Evolutionary conservation across 2,113 vertebrate species (phyloP).

Genomic region (Thalassarche chlororhynchos): DNA sequence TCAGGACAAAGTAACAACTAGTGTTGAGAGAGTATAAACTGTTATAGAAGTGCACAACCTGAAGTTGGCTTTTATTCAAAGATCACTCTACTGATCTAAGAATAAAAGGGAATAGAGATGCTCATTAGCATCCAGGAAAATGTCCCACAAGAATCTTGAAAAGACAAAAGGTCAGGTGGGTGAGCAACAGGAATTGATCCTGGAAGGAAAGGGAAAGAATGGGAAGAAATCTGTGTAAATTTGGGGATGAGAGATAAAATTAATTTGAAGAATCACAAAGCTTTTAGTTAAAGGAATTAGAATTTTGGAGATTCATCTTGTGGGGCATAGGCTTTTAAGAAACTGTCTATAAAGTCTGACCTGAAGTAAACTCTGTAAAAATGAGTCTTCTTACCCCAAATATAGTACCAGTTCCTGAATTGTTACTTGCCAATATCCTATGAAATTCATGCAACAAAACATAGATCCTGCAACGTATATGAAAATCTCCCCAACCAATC

Average conservation of each 20-base stretch:
- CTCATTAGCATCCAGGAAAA: not conserved
- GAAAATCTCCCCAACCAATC: not conserved
- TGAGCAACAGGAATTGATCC: not conserved
- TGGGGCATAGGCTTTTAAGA: not conserved
- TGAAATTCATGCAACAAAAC: not conserved
- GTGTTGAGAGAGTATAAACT: not conserved
- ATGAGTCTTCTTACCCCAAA: not conserved
- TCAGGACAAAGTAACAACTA: not conserved
- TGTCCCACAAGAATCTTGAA: not conserved
- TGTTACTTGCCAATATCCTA: not conserved
- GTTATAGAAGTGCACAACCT: not conserved
- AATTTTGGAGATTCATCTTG: not conserved
- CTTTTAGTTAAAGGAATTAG: not conserved
- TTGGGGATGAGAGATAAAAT: not conserved
- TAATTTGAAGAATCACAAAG: not conserved
- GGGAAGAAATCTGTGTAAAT: not conserved
- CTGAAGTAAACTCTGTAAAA: not conserved
- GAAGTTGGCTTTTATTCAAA: not conserved
- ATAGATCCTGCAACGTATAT: not conserved
- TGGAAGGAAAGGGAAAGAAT: not conserved
- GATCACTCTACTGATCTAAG: not conserved
- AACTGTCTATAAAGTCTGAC: not conserved
- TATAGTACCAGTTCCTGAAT: not conserved
- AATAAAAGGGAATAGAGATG: not conserved
- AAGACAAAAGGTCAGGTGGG: not conserved